Evolutionary conservation across 2,888 invertebrate species (phyloP).

Genomic region (Hirtodrosophila confusa): DNA sequence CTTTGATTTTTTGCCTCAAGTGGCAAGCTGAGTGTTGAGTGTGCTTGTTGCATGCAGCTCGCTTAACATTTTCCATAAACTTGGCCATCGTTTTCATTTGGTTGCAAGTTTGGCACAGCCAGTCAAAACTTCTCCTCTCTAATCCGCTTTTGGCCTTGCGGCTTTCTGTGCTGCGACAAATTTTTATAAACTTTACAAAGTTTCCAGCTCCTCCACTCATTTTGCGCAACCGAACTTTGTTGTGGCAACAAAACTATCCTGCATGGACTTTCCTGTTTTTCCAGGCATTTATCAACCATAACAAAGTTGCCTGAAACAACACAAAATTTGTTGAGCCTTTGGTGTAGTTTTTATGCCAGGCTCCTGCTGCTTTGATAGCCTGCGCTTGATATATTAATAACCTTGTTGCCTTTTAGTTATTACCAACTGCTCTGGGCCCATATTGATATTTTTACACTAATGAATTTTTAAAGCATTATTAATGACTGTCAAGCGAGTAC

Average conservation of each 20-base stretch:
- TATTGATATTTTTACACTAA: slow-evolving; percentile 1
- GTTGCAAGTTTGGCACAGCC: slow-evolving; percentile 20
- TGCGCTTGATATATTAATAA: slow-evolving; percentile 14
- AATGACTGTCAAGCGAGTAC: slow-evolving; percentile 1
- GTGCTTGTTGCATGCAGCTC: slow-evolving; percentile 32
- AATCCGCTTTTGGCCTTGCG: slow-evolving; percentile 57
- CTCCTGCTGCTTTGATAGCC: slow-evolving; percentile 4
- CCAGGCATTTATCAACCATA: slow-evolving; percentile 44
- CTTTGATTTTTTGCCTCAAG: slow-evolving; percentile 40
- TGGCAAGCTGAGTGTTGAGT: slow-evolving; percentile 5
- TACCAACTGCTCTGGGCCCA: neutral
- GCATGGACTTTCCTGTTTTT: slow-evolving; percentile 12
- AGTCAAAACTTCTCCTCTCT: slow-evolving; percentile 22
- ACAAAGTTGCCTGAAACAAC: slow-evolving; percentile 26
- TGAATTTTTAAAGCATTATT: slow-evolving; percentile 19
- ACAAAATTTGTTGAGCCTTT: slow-evolving; percentile 24
- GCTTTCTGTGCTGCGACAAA: slow-evolving; percentile 43
- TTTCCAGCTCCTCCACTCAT: slow-evolving; percentile 35
- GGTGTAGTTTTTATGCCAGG: neutral
- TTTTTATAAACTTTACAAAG: slow-evolving; percentile 41
- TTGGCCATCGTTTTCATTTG: slow-evolving; percentile 42
- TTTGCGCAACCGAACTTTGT: slow-evolving; percentile 40
- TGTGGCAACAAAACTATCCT: slow-evolving; percentile 19
- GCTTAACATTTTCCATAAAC: slow-evolving; percentile 47
- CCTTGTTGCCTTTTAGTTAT: slow-evolving; percentile 3